phyloP scores from a whole-genome alignment of 2,113 vertebrate genomes.

The Tympanuchus pallidicinctus region DNA sequence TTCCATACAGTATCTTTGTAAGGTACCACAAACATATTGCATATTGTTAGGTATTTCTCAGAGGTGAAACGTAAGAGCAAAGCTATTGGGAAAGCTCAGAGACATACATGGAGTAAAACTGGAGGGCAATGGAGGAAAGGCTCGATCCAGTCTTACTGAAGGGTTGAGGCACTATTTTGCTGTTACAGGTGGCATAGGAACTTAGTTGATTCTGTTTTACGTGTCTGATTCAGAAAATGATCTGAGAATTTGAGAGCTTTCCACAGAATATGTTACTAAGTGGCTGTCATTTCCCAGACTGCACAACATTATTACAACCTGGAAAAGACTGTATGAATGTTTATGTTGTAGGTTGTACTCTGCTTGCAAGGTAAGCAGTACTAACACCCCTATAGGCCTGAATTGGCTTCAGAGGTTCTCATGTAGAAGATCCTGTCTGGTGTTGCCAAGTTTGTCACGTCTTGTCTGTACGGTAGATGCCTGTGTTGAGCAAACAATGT shows the following conservation, averaged over 20 bases:
- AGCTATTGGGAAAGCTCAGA: background rate
- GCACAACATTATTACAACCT: background rate
- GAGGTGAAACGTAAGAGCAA: background rate
- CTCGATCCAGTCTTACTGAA: background rate
- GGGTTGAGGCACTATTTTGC: background rate
- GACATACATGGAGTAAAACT: background rate
- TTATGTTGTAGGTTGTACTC: background rate
- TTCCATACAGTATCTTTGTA: background rate
- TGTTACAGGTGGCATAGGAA: background rate
- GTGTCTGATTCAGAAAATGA: background rate
- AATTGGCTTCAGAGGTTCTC: background rate
- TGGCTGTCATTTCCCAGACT: background rate
- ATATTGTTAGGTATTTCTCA: background rate
- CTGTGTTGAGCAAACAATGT: background rate
- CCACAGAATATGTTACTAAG: background rate
- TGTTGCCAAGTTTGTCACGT: constrained; percentile 7
- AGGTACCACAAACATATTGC: background rate
- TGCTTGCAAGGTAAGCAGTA: background rate
- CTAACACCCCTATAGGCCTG: background rate
- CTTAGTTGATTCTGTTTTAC: background rate
- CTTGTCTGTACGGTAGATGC: background rate
- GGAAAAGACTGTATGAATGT: background rate
- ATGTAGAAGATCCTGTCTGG: background rate
- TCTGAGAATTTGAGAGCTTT: background rate
- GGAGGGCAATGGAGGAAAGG: background rate